Evolutionary conservation across 2,888 invertebrate species (phyloP).

Genomic region (Pristionchus maxplancki): DNA sequence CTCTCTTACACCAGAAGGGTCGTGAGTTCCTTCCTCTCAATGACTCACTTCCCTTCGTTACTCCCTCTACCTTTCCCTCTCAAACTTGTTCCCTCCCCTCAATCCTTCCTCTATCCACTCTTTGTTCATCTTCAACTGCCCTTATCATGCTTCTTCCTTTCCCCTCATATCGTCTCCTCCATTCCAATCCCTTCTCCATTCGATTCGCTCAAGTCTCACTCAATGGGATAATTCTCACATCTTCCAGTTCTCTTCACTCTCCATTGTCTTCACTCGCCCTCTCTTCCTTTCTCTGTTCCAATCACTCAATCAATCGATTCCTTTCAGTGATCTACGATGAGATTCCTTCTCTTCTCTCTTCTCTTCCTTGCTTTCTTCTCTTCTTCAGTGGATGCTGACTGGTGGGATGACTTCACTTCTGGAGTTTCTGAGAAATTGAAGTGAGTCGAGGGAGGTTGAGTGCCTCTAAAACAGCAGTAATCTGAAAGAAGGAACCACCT

Average conservation of each 20-base stretch:
- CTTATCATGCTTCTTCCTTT: conserved; percentile 2
- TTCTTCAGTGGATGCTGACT: conserved; percentile 60
- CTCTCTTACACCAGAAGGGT: conserved; percentile 31
- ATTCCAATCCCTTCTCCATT: background rate
- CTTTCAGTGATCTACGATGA: conserved; percentile 26
- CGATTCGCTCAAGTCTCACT: background rate
- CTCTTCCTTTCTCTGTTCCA: background rate
- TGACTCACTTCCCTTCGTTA: background rate
- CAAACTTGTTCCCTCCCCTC: conserved; percentile 49
- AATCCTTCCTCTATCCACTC: conserved; percentile 28
- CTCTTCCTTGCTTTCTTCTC: background rate
- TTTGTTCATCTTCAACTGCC: conserved; percentile 34
- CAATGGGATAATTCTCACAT: background rate
- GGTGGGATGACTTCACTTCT: conserved; percentile 67
- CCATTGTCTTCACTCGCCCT: background rate
- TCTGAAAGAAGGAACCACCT: background rate
- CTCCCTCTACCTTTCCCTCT: conserved; percentile 14
- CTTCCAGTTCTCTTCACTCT: conserved; percentile 11
- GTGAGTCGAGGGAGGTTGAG: background rate
- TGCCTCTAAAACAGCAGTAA: background rate
- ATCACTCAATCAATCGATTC: background rate
- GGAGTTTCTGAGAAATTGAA: conserved; percentile 53
- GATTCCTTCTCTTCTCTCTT: background rate
- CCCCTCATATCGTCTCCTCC: background rate
- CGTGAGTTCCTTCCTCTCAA: background rate